Percentiles rank a stretch among this genome's conserved stretches.
Conservation (phyloP, 2,797 vertebrate species). For the Chaunax sp. region DNA sequence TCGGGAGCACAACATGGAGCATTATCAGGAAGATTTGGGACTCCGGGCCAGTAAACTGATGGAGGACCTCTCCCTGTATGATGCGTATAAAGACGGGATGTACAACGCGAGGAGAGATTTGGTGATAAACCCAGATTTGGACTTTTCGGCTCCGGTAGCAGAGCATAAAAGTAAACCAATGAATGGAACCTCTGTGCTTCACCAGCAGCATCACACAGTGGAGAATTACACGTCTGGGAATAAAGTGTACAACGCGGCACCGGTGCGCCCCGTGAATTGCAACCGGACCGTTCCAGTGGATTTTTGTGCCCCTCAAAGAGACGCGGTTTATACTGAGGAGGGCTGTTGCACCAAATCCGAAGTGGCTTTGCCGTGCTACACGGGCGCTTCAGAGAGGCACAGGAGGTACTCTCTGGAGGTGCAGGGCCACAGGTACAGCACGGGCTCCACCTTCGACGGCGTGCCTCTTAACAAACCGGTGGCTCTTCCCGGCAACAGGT, state of each 20-base stretch:
- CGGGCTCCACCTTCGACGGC: conserved; percentile 86
- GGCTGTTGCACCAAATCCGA: conserved; percentile 88
- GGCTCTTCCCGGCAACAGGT: conserved; percentile 80
- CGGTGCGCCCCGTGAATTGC: conserved; percentile 82
- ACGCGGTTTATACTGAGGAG: conserved; percentile 78
- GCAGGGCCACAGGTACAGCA: conserved; percentile 87
- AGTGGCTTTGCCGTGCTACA: conserved; percentile 91
- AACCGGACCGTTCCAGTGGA: conserved; percentile 81
- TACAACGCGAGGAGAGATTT: conserved; percentile 77
- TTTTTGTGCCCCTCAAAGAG: conserved; percentile 84
- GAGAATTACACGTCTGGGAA: conserved; percentile 83
- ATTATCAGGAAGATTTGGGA: conserved; percentile 84
- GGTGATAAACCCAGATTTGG: conserved; percentile 80
- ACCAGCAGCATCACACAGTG: conserved; percentile 83
- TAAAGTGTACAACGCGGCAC: conserved; percentile 85
- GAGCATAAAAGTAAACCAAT: conserved; percentile 80
- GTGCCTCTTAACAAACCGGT: conserved; percentile 81
- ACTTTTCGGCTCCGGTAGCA: conserved; percentile 74
- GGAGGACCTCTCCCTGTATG: conserved; percentile 85
- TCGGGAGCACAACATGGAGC: conserved; percentile 85
- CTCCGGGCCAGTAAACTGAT: conserved; percentile 82
- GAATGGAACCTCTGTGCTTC: conserved; percentile 83
- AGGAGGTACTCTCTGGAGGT: conserved; percentile 88
- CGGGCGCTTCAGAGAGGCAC: conserved; percentile 85
- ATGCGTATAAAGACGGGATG: conserved; percentile 80